A percentile compares a stretch with the other conserved stretches of the same genome.
phyloP scores from a whole-genome alignment of 2,888 invertebrate species.

The Cryptophagus acutangulus region DNA sequence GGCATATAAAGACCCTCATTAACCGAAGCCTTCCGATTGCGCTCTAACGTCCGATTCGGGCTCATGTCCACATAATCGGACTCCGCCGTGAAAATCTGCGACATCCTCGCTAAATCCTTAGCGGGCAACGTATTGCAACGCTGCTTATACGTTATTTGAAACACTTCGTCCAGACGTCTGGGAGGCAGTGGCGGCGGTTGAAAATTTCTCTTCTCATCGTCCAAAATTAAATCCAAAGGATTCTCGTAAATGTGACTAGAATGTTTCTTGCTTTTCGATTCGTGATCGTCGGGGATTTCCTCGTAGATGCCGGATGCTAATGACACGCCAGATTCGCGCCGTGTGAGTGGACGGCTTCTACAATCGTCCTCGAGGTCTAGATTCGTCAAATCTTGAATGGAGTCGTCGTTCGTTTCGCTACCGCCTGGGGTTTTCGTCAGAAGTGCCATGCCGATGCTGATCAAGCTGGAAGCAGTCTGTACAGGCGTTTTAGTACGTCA shows the following conservation, averaged over 20 bases:
- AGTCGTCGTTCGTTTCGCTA: conserved; percentile 45
- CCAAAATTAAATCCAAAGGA: conserved; percentile 43
- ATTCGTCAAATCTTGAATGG: conserved; percentile 35
- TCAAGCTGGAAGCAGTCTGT: conserved; percentile 43
- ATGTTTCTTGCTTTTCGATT: conserved; percentile 11
- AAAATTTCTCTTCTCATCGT: conserved; percentile 28
- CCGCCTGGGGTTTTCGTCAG: conserved; percentile 46
- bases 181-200: conserved; percentile 52
- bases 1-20: conserved; percentile 40
- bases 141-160: conserved; percentile 35
- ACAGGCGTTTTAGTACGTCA: conserved; percentile 7
- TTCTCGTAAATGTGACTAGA: conserved; percentile 45
- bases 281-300: conserved; percentile 55
- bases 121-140: conserved; percentile 43
- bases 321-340: conserved; percentile 56
- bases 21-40: conserved; percentile 23
- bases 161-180: conserved; percentile 24
- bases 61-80: conserved; percentile 44
- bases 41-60: conserved; percentile 32
- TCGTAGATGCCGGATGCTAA: conserved; percentile 62
- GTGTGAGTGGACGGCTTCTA: conserved; percentile 33
- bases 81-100: conserved; percentile 39
- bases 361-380: conserved; percentile 2
- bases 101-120: conserved; percentile 41
- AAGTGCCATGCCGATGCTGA: conserved; percentile 42